Base-by-base conservation (phyloP, 2,888 invertebrate genomes). In the Lycaena phlaeas region DNA sequence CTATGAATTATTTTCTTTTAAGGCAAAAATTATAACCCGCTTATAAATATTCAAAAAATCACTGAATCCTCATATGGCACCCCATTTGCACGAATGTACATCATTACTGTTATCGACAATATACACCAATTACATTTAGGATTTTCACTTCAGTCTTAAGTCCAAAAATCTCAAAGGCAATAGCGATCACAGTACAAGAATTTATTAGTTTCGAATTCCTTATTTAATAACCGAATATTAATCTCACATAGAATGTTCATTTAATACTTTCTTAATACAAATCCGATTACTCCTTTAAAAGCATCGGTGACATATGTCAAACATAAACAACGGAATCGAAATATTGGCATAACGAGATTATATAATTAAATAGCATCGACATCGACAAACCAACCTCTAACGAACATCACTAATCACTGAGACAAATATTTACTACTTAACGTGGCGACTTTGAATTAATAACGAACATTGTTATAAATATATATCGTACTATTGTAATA, bases 81-180 rank as follows among this genome's bases (percentile, higher is more conserved):
- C 66, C 64, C 56, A 53, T 68, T 75, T 70, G 68, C 69, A 72
- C 58, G 61, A 63, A 65, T 63, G 53, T 53, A 52, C 56, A 52
- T n/a, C n/a, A n/a, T 59, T 17, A 26, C 31, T 27, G 37, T 27
- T 27, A 7, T 10, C 27, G 34, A 34, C 18, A 25, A 25, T 26
- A 39, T 54, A 64, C 67, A 34, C 34, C 12, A 9, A 34, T 34
- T 22, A 34, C 34, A 34, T 34, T 34, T 34, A 34, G 34, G 34
- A 34, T 34, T 61, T 64, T 66, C 64, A 59, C 62, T 64, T 78
- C 81, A 82, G 82, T 82, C 79, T 81, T 81, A 70, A 54, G 66
- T 70, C 72, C 75, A 77, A 70, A 81, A 81, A 81, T 79, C 79
- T 81, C 78, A 78, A 75, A 66, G 76, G 76, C 76, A 73, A 70